phyloP scores from a whole-genome alignment of 1,140 invertebrate genomes.

The Hyphantria cunea region DNA sequence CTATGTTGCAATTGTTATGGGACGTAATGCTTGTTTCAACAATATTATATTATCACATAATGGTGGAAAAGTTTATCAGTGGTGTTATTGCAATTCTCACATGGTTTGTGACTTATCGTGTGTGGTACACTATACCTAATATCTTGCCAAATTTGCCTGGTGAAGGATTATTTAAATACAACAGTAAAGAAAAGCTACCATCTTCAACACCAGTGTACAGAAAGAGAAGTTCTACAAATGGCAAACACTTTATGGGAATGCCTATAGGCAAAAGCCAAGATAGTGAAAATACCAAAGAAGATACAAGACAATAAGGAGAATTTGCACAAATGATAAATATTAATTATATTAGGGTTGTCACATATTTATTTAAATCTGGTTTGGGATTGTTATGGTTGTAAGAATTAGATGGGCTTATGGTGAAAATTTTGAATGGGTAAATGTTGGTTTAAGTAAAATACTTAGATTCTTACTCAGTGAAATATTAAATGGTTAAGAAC shows the following conservation, averaged over 20 bases:
- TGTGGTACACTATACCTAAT: slow-evolving; percentile 87
- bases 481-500: too few relatives aligned
- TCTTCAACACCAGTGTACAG: slow-evolving; percentile 46
- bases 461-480: too few relatives aligned
- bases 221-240: slow-evolving; percentile 73
- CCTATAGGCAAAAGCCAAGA: slow-evolving; percentile 83
- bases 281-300: slow-evolving; percentile 48
- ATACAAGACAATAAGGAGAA: slow-evolving; percentile 46
- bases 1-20: slow-evolving; percentile 92
- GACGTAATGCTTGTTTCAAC: slow-evolving; percentile 97
- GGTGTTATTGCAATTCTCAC: slow-evolving; percentile 92
- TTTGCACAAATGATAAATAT: neutral
- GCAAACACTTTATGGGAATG: slow-evolving; percentile 90
- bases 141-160: slow-evolving; percentile 87
- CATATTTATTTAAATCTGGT: too few relatives aligned
- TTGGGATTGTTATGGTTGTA: too few relatives aligned
- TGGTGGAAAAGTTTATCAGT: slow-evolving; percentile 96
- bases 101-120: slow-evolving; percentile 96
- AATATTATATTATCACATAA: slow-evolving; percentile 96
- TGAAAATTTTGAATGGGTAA: too few relatives aligned
- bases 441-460: too few relatives aligned
- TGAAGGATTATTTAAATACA: slow-evolving; percentile 90
- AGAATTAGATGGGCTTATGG: too few relatives aligned
- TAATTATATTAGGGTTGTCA: too few relatives aligned
- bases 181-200: slow-evolving; percentile 81